phyloP scores from a whole-genome alignment of 2,113 vertebrate genomes.

The Tichodroma muraria region DNA sequence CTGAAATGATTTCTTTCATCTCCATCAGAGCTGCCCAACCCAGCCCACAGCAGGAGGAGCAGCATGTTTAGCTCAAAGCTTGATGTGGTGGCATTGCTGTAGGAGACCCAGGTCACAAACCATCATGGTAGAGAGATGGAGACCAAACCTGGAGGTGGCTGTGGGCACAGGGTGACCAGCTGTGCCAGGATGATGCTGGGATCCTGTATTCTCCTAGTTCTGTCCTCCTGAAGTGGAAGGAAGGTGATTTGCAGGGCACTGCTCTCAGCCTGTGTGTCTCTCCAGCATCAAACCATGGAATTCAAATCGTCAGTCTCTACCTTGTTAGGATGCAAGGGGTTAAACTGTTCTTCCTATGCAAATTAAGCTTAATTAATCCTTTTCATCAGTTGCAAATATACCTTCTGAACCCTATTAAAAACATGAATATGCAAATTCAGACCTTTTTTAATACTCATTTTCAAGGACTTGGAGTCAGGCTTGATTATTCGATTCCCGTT shows the following conservation, averaged over 20 bases:
- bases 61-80: neutral
- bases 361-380: conserved; percentile 78
- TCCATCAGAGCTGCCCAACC: neutral
- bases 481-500: conserved; percentile 79
- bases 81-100: rapidly evolving
- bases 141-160: neutral
- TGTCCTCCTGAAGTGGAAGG: neutral
- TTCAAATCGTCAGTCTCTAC: neutral
- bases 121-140: neutral
- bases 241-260: neutral
- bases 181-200: neutral
- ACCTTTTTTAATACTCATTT: conserved; percentile 77
- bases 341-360: conserved; percentile 70
- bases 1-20: neutral
- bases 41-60: neutral
- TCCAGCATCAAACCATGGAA: neutral
- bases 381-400: conserved; percentile 78
- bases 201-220: neutral
- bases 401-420: conserved; percentile 78
- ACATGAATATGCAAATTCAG: conserved; percentile 81
- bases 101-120: neutral
- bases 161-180: neutral
- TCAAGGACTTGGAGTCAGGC: conserved; percentile 73
- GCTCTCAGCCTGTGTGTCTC: neutral
- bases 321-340: conserved; percentile 50